Evolutionary conservation across 92 coral and sea anemone genomes (phyloP).

Genomic region (Heliopora coerulea): DNA sequence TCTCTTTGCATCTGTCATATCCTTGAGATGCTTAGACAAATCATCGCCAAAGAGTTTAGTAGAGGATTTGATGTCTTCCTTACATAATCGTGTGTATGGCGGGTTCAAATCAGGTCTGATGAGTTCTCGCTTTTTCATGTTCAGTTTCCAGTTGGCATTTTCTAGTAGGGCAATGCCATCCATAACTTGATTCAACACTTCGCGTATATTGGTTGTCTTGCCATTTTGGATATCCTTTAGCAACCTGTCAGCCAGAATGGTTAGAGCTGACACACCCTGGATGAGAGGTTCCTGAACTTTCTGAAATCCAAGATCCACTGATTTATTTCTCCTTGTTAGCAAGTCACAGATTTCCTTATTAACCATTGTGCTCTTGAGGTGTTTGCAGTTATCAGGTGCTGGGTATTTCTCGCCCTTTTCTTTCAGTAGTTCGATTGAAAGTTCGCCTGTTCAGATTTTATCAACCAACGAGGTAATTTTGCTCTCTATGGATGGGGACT

Average conservation of each 20-base stretch:
- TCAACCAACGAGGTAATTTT: constrained; percentile 29
- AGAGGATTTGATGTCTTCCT: no score
- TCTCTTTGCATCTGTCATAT: no score
- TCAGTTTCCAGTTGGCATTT: no score
- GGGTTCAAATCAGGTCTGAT: no score
- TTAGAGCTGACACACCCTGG: constrained; percentile 49
- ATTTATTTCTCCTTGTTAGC: constrained; percentile 11
- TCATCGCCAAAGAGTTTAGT: no score
- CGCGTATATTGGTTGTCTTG: no score
- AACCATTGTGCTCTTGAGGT: constrained; percentile 1
- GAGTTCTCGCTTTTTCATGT: no score
- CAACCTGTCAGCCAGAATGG: constrained; percentile 42
- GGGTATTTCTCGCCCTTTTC: constrained; percentile 18
- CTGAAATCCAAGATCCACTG: no score
- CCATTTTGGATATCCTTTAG: constrained; percentile 42
- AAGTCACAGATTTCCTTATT: constrained; percentile 22
- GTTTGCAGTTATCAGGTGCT: constrained; percentile 23
- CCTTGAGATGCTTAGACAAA: no score
- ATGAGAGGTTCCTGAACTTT: constrained; percentile 43
- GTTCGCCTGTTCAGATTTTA: constrained; percentile 17
- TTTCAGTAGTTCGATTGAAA: constrained; percentile 34
- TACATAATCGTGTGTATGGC: no score
- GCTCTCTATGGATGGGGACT: constrained; percentile 32
- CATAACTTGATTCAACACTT: no score
- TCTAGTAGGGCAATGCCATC: no score